Evolutionary conservation across 92 coral and sea anemone genomes (phyloP), one percentile per base, ranked within the genome.

Genomic region (Porites cylindrica): DNA sequence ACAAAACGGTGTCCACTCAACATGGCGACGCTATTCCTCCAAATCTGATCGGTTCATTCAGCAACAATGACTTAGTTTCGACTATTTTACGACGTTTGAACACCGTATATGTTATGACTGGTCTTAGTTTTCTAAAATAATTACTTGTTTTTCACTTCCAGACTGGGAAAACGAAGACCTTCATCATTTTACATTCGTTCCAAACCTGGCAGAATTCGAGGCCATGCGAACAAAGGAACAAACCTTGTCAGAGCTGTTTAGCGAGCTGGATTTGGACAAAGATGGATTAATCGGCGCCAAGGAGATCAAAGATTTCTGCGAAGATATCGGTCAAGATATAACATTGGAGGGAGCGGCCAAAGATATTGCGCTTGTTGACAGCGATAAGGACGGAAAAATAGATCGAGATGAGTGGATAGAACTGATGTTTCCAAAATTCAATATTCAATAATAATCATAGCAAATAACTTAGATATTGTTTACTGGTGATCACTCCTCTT

Each of bases 341-440:
- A 97, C 96, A n/a, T 73, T 88, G 68, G 99, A 97, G 76, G 81
- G 85, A 43, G 99, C 99, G 1, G 94, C 88, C 10, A 92, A 95
- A 79, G 99, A 97, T 78, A 92, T 97, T 74, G 90, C 92, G 2
- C 85, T 92, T 66, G 98, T 95, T 10, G 99, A 97, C 66, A 80
- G 91, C 8, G 91, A 97, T 70, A 90, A 93, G 20, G 99, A 97
- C 72, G 99, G 99, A 3, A 97, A 97, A 82, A 95, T 97, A 6
- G 93, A 95, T 84, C 90, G 81, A 77, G 99, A 97, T 65, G 99
- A 97, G 79, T 97, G 99, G 99, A 95, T 97, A 21, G 99, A 97
- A 76, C 93, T 97, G 13, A 97, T 97, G 99, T 97, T 97, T 90
- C 99, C 99, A 19, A 96, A 91, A 81, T 97, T 97, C 88, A 95